Base-by-base conservation (phyloP, 35 echinoderm and acorn worm genomes). In the Holothuria glaberrima region DNA sequence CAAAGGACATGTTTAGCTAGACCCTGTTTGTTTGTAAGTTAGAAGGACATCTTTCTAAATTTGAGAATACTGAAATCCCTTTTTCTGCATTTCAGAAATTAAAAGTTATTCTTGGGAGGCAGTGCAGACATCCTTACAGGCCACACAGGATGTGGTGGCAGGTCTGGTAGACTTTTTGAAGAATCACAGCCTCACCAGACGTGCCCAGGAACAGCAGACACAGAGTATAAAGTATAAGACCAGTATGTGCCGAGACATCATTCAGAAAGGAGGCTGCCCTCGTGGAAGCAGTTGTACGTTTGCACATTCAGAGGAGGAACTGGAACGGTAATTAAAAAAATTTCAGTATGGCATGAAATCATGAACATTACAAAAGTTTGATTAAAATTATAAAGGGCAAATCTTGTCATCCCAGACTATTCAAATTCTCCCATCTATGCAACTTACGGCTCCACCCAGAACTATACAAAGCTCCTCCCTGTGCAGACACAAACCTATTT, bases 191-290 rank as follows among this genome's bases (percentile, higher is more conserved):
- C 88, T 93, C 17, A 92, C 88, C 62, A 99, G 92, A 48, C 95
- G 94, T 74, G 58, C 82, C 48, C 75, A 95, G 41, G 94, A 95
- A 21, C 78, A 86, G 65, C 84, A 99, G 89, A 93, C 93, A 16
- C 97, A 95, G 64, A 99, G 94, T 45, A 95, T 95, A 59, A 99
- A 95, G 46, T 99, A 95, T 71, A 99, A 99, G 89, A 99, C 97
- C 5, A 99, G 93, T 45, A 93, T 99, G 91, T 99, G 97, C 48
- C 88, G 97, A 26, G 97, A 99, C 52, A 93, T 99, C 33, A 77
- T 73, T 22, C 93, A 95, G 82, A 94, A 93, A 45, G 93, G 90
- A 68, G 96, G 96, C n/a, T 94, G 96, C 69, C 96, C 93, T 88
- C 90, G 96, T 30, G 96, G 93, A 30, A 90, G 67, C 32, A 98